phyloP scores from a whole-genome alignment of 2,888 invertebrate species.

The Alentia gelatinosa region DNA sequence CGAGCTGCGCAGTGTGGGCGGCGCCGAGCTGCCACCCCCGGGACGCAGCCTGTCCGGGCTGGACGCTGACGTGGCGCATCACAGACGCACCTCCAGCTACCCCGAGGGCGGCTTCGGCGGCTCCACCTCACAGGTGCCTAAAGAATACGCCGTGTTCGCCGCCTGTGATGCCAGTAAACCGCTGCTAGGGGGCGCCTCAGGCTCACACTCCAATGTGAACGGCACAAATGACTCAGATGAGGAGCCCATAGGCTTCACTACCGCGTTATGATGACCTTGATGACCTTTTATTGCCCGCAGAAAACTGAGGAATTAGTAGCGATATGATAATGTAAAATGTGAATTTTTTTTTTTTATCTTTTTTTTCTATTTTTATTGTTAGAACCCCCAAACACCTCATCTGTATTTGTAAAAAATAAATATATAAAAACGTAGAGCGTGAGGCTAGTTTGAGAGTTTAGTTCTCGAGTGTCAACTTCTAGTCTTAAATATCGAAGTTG shows the following conservation, averaged over 20 bases:
- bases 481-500: no score
- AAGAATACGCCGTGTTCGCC: background rate
- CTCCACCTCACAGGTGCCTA: background rate
- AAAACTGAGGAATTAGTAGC: background rate
- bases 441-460: no score
- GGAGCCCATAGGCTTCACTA: background rate
- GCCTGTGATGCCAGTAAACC: background rate
- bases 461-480: no score
- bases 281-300: background rate
- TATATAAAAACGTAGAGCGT: background rate
- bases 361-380: background rate
- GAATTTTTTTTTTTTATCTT: background rate
- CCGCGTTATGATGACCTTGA: background rate
- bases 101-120: conserved; percentile 37
- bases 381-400: background rate
- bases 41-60: background rate
- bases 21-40: background rate
- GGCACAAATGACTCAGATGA: conserved; percentile 6
- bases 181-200: background rate
- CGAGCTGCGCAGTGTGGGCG: conserved; percentile 10
- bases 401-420: background rate
- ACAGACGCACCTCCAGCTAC: conserved; percentile 37
- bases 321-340: background rate
- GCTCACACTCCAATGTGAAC: background rate
- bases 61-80: background rate